Evolutionary conservation across 1,140 invertebrate genomes (phyloP).

Genomic region (Drosophila oshimai): DNA sequence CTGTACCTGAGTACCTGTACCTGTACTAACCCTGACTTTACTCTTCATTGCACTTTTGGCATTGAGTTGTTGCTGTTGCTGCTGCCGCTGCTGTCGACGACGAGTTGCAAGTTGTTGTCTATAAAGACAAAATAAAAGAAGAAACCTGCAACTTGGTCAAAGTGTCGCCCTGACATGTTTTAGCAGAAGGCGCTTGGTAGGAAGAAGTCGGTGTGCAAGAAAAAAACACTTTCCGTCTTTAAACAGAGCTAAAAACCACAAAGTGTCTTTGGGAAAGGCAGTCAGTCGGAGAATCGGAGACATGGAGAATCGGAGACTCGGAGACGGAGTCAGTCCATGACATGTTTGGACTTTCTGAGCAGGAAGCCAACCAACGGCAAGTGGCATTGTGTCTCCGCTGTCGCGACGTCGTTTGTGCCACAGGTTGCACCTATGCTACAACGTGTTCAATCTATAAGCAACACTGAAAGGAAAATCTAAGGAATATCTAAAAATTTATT

Average conservation of each 20-base stretch:
- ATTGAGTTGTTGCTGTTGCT: constrained; percentile 65
- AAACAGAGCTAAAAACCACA: constrained; percentile 43
- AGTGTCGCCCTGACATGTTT: constrained; percentile 72
- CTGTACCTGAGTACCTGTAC: constrained; percentile 19
- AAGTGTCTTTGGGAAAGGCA: constrained; percentile 60
- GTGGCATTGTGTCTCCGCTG: constrained; percentile 47
- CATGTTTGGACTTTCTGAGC: constrained; percentile 74
- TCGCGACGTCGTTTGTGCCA: constrained; percentile 22
- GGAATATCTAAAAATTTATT: too few species aligned
- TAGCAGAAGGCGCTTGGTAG: constrained; percentile 13
- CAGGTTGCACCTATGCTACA: constrained; percentile 41
- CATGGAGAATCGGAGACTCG: constrained; percentile 4
- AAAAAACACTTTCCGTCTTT: constrained; percentile 77
- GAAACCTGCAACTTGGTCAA: constrained; percentile 68
- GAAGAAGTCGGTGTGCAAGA: constrained; percentile 1
- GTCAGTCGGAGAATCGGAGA: constrained; percentile 9
- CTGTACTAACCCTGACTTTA: constrained; percentile 64
- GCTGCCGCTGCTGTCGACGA: constrained; percentile 4
- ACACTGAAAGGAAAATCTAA: neutral
- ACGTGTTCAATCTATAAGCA: constrained; percentile 37
- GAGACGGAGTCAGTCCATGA: constrained; percentile 41
- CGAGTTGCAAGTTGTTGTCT: constrained; percentile 37
- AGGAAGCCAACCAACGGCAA: constrained; percentile 67
- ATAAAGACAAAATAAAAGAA: constrained; percentile 36
- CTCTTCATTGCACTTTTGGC: constrained; percentile 79